Percentiles rank a stretch among this genome's conserved stretches.
These are phyloP conservation scores for Orchesella flavescens DNA, from an alignment of 2,888 invertebrate species.

Conservation along the genomic window DNA sequence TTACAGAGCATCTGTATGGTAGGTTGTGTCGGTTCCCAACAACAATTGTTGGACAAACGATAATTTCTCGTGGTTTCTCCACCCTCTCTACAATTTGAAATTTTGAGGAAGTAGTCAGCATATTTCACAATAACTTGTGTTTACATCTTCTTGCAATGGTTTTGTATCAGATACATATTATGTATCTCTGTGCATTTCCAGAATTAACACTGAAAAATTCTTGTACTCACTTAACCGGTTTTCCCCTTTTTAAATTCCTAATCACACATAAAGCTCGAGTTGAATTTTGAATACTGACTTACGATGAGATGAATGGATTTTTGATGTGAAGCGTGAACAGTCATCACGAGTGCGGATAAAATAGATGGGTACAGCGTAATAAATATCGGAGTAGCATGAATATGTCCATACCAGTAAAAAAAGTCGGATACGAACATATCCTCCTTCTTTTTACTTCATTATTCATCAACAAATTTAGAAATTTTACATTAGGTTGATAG, in stretches of 20 bases:
- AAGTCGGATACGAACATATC: not conserved
- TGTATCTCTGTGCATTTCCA: slow-evolving; percentile 5
- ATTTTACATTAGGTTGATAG: not conserved
- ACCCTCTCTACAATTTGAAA: not conserved
- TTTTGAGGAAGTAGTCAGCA: not conserved
- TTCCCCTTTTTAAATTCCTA: slow-evolving; percentile 25
- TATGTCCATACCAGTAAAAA: not conserved
- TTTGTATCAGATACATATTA: too few relatives aligned
- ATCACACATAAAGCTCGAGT: not conserved
- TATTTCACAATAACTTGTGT: slow-evolving; percentile 12
- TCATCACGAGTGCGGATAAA: slow-evolving; percentile 9
- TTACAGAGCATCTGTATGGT: not conserved
- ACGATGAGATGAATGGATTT: slow-evolving; percentile 21
- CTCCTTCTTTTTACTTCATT: not conserved
- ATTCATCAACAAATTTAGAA: not conserved
- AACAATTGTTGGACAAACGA: not conserved
- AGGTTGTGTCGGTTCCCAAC: not conserved
- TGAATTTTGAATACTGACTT: slow-evolving; percentile 5
- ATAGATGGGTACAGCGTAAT: not conserved
- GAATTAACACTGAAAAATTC: slow-evolving; percentile 15
- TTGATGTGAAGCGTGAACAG: slow-evolving; percentile 14
- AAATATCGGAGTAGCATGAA: not conserved
- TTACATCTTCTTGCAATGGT: slow-evolving; percentile 1
- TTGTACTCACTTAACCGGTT: slow-evolving; percentile 26
- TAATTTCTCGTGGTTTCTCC: not conserved